A percentile compares a stretch with the other conserved stretches of the same genome.
These are phyloP conservation scores for Neoitamus cyanurus DNA, from an alignment of 2,888 invertebrate genomes.

Conservation along the genomic window DNA sequence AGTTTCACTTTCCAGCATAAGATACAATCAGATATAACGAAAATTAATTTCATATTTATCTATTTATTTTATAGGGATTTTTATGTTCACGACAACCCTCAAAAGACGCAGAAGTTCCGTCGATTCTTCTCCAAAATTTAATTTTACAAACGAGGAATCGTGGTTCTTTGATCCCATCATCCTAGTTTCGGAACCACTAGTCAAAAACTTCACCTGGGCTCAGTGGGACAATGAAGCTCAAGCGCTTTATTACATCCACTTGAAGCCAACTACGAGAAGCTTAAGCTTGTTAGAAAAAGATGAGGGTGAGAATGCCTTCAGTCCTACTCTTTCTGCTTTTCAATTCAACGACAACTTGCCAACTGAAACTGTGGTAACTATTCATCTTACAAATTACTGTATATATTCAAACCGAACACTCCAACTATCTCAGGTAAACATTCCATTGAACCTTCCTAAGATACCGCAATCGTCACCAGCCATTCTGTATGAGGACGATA, in stretches of 20 bases:
- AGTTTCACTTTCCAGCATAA: no score
- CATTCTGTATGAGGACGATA: constrained; percentile 83
- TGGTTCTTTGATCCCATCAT: constrained; percentile 71
- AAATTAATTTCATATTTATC: no score
- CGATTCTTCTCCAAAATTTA: constrained; percentile 56
- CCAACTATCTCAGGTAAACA: constrained; percentile 74
- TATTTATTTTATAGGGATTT: constrained; percentile 56
- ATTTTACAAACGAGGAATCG: constrained; percentile 56
- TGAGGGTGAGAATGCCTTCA: constrained; percentile 72
- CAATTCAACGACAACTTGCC: constrained; percentile 89
- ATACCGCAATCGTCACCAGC: constrained; percentile 68
- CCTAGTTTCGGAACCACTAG: constrained; percentile 70
- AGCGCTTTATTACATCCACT: constrained; percentile 86
- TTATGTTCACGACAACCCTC: constrained; percentile 63
- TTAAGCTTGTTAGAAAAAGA: constrained; percentile 73
- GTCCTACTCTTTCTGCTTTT: constrained; percentile 82
- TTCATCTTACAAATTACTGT: neutral
- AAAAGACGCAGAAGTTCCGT: constrained; percentile 67
- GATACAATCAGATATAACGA: no score
- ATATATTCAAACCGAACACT: neutral
- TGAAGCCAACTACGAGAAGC: constrained; percentile 76
- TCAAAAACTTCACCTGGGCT: constrained; percentile 84
- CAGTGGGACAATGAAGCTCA: constrained; percentile 82
- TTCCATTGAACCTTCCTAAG: constrained; percentile 84
- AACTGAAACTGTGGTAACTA: constrained; percentile 84